Percentiles rank a stretch among this genome's conserved stretches.
phyloP scores from a whole-genome alignment of 2,888 invertebrate species.

The Hedya salicella region DNA sequence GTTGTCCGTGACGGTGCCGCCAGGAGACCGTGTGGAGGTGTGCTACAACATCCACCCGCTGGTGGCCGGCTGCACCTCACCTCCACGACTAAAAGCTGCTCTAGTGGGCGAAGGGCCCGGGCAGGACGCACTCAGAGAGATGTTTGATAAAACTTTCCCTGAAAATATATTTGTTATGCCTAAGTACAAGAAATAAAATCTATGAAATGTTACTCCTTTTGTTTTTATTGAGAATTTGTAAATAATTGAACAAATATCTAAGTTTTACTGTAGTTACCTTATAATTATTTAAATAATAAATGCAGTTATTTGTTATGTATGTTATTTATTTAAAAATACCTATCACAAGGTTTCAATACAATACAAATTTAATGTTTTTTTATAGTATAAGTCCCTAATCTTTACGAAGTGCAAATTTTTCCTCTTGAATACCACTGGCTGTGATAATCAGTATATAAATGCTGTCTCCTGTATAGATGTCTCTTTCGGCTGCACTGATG shows the following conservation, averaged over 20 bases:
- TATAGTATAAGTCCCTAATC: constrained; percentile 87
- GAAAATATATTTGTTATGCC: constrained; percentile 83
- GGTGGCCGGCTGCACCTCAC: constrained; percentile 89
- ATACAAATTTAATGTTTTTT: constrained; percentile 45
- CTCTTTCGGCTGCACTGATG: constrained; percentile 98
- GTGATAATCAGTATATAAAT: constrained; percentile 95
- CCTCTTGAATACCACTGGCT: constrained; percentile 91
- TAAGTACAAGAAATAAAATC: constrained; percentile 79
- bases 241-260: constrained; percentile 77
- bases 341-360: constrained; percentile 31
- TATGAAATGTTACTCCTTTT: constrained; percentile 60
- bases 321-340: constrained; percentile 50
- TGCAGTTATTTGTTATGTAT: constrained; percentile 69
- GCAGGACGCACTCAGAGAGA: constrained; percentile 75
- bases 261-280: constrained; percentile 73
- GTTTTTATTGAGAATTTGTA: constrained; percentile 68
- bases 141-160: constrained; percentile 80
- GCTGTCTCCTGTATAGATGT: constrained; percentile 98
- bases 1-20: constrained; percentile 86
- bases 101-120: constrained; percentile 72
- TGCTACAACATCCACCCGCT: constrained; percentile 93
- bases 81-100: constrained; percentile 86
- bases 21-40: constrained; percentile 85
- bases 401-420: constrained; percentile 92
- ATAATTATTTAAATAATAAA: constrained; percentile 72